Evolutionary conservation across 2,797 vertebrate genomes (phyloP), one percentile per base, ranked within the genome.

Genomic region (Channallabes apus): DNA sequence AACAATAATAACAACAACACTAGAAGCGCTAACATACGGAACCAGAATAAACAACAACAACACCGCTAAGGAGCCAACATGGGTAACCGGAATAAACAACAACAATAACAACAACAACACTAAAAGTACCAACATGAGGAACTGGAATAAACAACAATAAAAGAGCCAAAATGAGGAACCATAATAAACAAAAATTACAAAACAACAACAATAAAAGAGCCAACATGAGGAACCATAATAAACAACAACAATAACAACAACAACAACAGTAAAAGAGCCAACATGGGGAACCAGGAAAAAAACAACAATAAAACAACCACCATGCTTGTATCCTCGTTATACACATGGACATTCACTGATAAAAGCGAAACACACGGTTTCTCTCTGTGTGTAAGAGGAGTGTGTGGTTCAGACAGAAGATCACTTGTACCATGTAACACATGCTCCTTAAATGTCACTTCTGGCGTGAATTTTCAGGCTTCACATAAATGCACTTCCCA

Each of bases 381-480:
- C 54, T 59, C 54, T 62, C 1, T 61, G 4, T 20, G 61, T n/a
- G 58, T 17, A 61, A 62, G 38, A 46, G 14, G 59, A 46, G 35
- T 64, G 24, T 64, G 77, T 41, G 58, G 35, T 41, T n/a, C 15
- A 15, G 46, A 64, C 59, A 27, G 8, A 62, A 79, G 22, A 64
- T 8, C 15, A 46, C 22, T 15, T 41, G 4, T 27, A 46, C 59
- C 64, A n/a, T 64, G 38, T 24, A 80, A 80, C 78, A 80, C 17
- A 4, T 65, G 78, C 78, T 80, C 51, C 78, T 27, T 64, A 80
- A 80, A 80, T 65, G 78, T 80, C 38, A 0, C 38, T 51, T 65
- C 61, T 51, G 32, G 24, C 64, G 59, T 64, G 24, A 79, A 46
- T 24, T 79, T 29, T 79, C 27, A 24, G 22, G 76, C 1, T 38